phyloP scores from a whole-genome alignment of 2,888 invertebrate genomes.

The Miltochrista miniata region DNA sequence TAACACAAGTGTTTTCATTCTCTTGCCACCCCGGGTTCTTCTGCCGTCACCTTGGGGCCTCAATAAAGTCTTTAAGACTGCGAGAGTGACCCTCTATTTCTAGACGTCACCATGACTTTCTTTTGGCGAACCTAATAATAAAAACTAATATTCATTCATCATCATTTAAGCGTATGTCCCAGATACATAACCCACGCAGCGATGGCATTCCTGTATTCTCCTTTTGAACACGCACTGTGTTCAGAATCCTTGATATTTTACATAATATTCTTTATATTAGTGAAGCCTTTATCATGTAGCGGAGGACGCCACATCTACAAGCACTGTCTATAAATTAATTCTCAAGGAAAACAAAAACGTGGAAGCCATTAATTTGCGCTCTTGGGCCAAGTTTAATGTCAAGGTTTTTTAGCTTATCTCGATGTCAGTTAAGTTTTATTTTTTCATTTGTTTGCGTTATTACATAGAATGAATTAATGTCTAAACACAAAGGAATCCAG shows the following conservation, averaged over 20 bases:
- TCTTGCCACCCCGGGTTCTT: too few relatives aligned
- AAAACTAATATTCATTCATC: too few relatives aligned
- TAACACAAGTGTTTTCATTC: too few relatives aligned
- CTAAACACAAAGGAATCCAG: conserved; percentile 54
- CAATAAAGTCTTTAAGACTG: too few relatives aligned
- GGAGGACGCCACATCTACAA: conserved; percentile 74
- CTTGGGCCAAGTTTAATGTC: conserved; percentile 83
- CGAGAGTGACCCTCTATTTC: too few relatives aligned
- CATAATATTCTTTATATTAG: conserved; percentile 62
- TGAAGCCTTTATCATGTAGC: conserved; percentile 72
- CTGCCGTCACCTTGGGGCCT: too few relatives aligned
- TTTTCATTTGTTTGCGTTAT: conserved; percentile 71
- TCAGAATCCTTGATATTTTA: conserved; percentile 35
- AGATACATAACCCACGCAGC: too few relatives aligned
- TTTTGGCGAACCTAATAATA: conserved; percentile 32
- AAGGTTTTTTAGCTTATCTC: conserved; percentile 81
- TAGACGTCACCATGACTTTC: too few relatives aligned
- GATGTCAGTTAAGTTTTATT: conserved; percentile 78
- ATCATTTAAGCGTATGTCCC: too few relatives aligned
- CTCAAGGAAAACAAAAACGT: conserved; percentile 84
- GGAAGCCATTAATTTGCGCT: conserved; percentile 83
- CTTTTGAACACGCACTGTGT: too few relatives aligned
- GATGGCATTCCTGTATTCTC: too few relatives aligned
- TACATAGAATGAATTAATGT: conserved; percentile 67
- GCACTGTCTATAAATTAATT: conserved; percentile 79